Evolutionary conservation across 2,797 vertebrate genomes (phyloP).

Genomic region (Prionace glauca): DNA sequence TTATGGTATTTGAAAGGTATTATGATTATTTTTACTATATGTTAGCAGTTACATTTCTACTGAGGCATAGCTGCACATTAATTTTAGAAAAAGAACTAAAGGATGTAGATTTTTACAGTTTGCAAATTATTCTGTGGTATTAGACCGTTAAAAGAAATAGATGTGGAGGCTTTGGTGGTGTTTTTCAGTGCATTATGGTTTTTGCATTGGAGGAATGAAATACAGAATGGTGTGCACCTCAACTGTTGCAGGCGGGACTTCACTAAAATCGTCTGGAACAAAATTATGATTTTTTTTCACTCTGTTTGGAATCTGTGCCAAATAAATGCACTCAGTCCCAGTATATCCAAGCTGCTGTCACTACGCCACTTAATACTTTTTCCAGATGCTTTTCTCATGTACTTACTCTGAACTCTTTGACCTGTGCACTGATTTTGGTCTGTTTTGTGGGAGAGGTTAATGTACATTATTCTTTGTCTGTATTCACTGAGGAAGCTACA

Average conservation of each 20-base stretch:
- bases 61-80: neutral
- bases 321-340: neutral
- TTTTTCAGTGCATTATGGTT: neutral
- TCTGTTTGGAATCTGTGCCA: neutral
- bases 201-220: neutral
- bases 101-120: neutral
- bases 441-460: neutral
- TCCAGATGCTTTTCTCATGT: neutral
- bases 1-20: too few species aligned
- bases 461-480: neutral
- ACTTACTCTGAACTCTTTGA: neutral
- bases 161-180: neutral
- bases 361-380: neutral
- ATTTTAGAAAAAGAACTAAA: neutral
- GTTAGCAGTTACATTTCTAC: neutral
- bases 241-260: neutral
- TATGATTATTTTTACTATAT: too few species aligned
- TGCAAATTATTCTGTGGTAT: neutral
- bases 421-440: neutral
- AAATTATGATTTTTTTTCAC: neutral
- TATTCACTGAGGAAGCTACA: too few species aligned
- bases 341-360: neutral
- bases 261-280: neutral
- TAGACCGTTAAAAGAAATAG: neutral
- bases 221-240: neutral